Conservation (phyloP, 2,113 vertebrate species). For the Sturnira hondurensis region DNA sequence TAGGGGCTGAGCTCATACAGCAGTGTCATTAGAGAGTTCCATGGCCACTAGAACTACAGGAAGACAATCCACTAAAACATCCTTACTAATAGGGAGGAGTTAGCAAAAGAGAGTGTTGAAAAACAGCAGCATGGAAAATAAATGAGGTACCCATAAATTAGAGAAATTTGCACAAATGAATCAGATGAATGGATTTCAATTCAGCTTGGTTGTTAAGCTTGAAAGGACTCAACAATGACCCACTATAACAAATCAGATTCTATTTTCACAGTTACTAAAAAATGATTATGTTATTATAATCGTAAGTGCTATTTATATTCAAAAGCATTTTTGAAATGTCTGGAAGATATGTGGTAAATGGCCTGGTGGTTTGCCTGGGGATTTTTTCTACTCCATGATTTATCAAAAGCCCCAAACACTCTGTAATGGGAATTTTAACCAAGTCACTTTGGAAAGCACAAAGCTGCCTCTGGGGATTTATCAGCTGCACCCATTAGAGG, state of each 20-base stretch:
- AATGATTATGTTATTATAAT: neutral
- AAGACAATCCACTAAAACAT: neutral
- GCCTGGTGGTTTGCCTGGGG: neutral
- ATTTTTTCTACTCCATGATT: slow-evolving; percentile 29
- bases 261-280: neutral
- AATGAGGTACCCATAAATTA: neutral
- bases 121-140: neutral
- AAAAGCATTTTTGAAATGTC: slow-evolving; percentile 12
- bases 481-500: neutral
- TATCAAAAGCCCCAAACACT: slow-evolving; percentile 51
- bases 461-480: neutral
- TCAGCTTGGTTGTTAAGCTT: neutral
- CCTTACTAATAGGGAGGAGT: neutral
- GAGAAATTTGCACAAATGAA: neutral
- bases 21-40: neutral
- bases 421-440: slow-evolving; percentile 43
- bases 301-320: neutral
- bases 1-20: neutral
- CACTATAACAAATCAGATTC: neutral
- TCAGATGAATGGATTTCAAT: neutral
- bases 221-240: neutral
- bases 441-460: slow-evolving; percentile 49
- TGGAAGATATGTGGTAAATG: neutral
- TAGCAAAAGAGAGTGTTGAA: neutral
- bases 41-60: neutral